A percentile compares a stretch with the other conserved stretches of the same genome.
These are phyloP conservation scores for Rhopilema esculentum DNA, from an alignment of 30 jellyfish, hydroid and myxozoan species.

Conservation along the genomic window DNA sequence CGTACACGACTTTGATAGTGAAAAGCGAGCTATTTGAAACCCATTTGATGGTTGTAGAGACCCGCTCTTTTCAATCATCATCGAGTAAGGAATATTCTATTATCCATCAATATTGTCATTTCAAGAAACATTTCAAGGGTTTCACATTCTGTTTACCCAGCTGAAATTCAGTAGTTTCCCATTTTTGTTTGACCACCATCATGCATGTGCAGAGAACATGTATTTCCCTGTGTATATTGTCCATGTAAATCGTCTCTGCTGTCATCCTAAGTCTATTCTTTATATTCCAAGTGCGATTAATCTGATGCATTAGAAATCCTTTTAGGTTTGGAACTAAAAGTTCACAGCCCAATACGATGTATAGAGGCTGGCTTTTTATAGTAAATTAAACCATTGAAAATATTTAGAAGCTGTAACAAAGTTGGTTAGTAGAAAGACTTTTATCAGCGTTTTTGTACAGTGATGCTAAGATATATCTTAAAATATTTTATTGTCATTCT, in stretches of 20 bases:
- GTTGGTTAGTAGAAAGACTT: neutral
- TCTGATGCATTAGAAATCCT: too few relatives aligned
- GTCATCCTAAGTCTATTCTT: too few relatives aligned
- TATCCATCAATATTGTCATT: neutral
- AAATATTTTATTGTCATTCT: neutral
- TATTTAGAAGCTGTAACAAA: neutral
- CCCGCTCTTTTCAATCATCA: neutral
- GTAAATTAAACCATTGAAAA: neutral
- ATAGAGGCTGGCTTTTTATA: too few relatives aligned
- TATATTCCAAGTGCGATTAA: too few relatives aligned
- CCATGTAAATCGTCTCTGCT: neutral
- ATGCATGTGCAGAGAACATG: too few relatives aligned
- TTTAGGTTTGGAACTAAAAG: too few relatives aligned
- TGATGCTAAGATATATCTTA: neutral
- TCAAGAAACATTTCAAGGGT: neutral
- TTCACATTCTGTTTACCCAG: neutral
- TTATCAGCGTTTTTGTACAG: neutral
- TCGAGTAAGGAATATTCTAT: neutral
- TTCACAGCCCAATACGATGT: too few relatives aligned
- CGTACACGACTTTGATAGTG: neutral
- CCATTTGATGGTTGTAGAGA: neutral
- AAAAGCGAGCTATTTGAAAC: neutral
- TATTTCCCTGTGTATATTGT: neutral
- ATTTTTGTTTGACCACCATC: too few relatives aligned
- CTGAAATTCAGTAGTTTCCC: neutral